phyloP scores from a whole-genome alignment of 2,797 vertebrate genomes.

The Clarias pachynema region DNA sequence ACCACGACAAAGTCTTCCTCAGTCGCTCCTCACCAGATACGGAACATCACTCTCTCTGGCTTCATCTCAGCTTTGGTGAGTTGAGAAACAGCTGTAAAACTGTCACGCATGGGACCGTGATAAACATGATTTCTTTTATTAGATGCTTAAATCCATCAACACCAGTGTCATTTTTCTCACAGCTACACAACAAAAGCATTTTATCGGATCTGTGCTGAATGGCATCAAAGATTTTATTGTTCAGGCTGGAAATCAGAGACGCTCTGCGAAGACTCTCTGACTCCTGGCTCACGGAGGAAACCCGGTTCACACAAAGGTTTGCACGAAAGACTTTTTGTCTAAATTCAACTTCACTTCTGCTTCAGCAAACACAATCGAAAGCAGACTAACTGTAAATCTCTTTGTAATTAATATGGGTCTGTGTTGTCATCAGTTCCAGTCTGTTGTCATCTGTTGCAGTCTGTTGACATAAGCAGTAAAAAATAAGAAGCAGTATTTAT shows the following conservation, averaged over 20 bases:
- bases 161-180: constrained; percentile 19
- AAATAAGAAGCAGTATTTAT: not conserved
- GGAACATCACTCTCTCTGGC: constrained; percentile 8
- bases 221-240: constrained; percentile 25
- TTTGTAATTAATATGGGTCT: not conserved
- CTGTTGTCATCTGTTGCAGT: not conserved
- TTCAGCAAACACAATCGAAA: not conserved
- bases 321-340: not conserved
- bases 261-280: not conserved
- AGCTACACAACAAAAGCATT: constrained; percentile 12
- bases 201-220: not conserved
- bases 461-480: not conserved
- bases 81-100: constrained; percentile 36
- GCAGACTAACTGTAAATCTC: not conserved
- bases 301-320: not conserved
- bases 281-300: not conserved
- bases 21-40: not conserved
- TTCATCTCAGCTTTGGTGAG: not conserved
- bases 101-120: constrained; percentile 28
- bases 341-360: not conserved
- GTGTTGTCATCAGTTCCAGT: not conserved
- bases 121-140: constrained; percentile 37
- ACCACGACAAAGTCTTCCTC: not conserved
- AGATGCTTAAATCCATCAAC: constrained; percentile 22
- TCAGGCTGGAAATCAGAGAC: constrained; percentile 8